Evolutionary conservation across 2,888 invertebrate genomes (phyloP), one percentile per base, ranked within the genome.

Genomic region (Oxytorus armatus): DNA sequence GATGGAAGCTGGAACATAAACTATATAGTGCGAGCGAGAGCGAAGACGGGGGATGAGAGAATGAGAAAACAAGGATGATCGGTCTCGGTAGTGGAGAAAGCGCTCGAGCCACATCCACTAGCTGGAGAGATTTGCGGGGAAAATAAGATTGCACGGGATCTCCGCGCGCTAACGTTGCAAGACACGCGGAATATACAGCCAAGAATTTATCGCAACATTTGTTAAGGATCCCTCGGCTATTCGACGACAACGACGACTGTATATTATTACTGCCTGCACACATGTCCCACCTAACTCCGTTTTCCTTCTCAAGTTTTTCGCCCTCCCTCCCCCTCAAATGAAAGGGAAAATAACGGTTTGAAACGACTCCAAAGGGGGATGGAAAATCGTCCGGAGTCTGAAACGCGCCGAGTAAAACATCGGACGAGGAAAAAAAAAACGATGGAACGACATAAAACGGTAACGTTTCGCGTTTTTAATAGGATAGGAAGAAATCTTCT

Each of bases 391-490:
- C 25, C 44, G 66, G 59, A 65, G 57, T 36, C 68, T 47, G 69
- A 73, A 72, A 57, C 69, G 57, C 55, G 82, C 84, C 49, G 59
- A 42, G 72, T 80, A 84, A 86, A 87, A 83, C 81, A 83, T 85
- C 47, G 77, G n/a, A 76, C 75, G 51, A 21, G 63, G 39, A 11
- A 4, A 23, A 14, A 66, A 72, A 76, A 75, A 66, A 65, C 33
- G 59, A 29, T 25, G 79, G 68, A 77, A 79, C 85, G 84, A 85
- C 82, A 82, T 84, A 85, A 85, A 86, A 86, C 49, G 47, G 85
- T 84, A 80, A 85, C 87, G 84, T 86, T 86, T 79, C 79, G 55
- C 79, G 84, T 87, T 88, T 88, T 87, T 87, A 88, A 89, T 86
- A 85, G 84, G 84, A 83, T 76, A 80, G 47, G 72, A 74, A 68